These are phyloP conservation scores for Achatina immaculata DNA, from an alignment of 1,140 invertebrate species.

Conservation along the genomic window DNA sequence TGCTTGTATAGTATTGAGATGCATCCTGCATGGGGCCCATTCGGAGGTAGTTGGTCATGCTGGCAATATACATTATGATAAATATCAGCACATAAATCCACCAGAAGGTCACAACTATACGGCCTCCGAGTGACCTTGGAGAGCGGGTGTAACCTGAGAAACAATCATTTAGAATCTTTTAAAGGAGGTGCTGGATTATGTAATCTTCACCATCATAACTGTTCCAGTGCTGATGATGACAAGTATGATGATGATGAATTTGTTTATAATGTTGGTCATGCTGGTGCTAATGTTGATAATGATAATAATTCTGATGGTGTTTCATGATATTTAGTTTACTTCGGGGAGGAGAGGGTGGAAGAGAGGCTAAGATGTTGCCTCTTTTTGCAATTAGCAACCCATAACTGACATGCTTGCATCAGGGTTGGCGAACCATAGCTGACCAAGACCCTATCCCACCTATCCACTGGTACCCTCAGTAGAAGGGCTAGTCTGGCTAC, in stretches of 20 bases:
- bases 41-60: conserved; percentile 53
- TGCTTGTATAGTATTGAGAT: conserved; percentile 91
- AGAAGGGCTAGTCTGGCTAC: no score
- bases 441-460: no score
- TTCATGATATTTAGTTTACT: no score
- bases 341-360: no score
- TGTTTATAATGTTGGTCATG: conserved; percentile 23
- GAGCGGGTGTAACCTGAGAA: conserved; percentile 47
- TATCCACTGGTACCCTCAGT: no score
- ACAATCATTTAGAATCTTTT: no score
- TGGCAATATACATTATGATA: conserved; percentile 59
- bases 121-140: conserved; percentile 54
- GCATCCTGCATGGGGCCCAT: conserved; percentile 71
- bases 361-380: no score
- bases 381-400: no score
- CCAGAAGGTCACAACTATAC: conserved; percentile 58
- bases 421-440: no score
- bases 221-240: conserved; percentile 33
- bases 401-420: no score
- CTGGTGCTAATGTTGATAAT: conserved; percentile 15
- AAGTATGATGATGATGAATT: conserved; percentile 24
- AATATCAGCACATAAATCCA: conserved; percentile 62
- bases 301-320: neutral
- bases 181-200: no score
- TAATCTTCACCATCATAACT: conserved; percentile 11